Evolutionary conservation across 2,797 vertebrate species (phyloP).

Genomic region (Natrix natrix): DNA sequence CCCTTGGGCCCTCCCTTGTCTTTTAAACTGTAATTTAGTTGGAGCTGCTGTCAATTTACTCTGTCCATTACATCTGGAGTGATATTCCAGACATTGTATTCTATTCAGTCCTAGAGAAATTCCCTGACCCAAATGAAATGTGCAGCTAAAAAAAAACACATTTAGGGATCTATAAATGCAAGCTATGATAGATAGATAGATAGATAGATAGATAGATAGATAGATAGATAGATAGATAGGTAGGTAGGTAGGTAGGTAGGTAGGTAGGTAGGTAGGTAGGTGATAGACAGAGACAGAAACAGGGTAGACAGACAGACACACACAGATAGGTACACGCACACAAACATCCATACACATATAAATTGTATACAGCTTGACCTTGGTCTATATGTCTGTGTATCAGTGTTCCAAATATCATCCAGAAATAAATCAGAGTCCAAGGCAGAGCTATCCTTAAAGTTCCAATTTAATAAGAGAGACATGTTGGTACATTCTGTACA

Average conservation of each 20-base stretch:
- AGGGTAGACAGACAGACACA: background rate
- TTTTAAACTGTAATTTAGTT: conserved; percentile 96
- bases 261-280: background rate
- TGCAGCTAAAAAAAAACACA: conserved; percentile 36
- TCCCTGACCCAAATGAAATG: conserved; percentile 59
- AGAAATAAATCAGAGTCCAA: too few relatives aligned
- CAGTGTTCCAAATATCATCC: too few relatives aligned
- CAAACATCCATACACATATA: too few relatives aligned
- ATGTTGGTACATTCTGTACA: too few relatives aligned
- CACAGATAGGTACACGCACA: background rate
- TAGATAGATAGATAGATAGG: background rate
- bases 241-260: too few relatives aligned
- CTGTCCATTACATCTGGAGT: conserved; percentile 79
- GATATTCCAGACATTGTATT: conserved; percentile 76
- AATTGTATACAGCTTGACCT: background rate
- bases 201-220: background rate
- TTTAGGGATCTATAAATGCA: conserved; percentile 52
- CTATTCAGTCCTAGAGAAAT: conserved; percentile 67
- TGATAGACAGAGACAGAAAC: background rate
- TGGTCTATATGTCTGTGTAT: background rate
- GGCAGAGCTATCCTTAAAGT: too few relatives aligned
- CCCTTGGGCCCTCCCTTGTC: conserved; percentile 89
- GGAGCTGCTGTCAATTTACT: conserved; percentile 85
- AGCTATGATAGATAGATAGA: background rate
- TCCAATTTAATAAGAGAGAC: too few relatives aligned